Percentiles rank a stretch among this genome's conserved stretches.
Evolutionary conservation across 2,113 vertebrate species (phyloP).

Genomic region (Onychostruthus taczanowskii): DNA sequence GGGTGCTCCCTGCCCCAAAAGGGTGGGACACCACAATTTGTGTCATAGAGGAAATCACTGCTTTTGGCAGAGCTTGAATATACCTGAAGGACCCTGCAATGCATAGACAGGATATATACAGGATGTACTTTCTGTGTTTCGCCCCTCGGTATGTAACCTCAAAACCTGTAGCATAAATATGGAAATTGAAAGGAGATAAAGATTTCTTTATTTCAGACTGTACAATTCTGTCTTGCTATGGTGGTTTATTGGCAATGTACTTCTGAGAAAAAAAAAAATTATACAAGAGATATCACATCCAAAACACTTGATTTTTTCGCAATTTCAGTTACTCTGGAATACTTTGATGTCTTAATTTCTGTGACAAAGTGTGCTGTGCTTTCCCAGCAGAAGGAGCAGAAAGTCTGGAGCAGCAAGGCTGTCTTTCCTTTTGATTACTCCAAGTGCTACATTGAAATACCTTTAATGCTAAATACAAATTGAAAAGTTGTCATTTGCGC

Average conservation of each 20-base stretch:
- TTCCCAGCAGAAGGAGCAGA: constrained; percentile 41
- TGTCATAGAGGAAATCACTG: not conserved
- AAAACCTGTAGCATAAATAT: not conserved
- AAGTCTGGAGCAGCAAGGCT: constrained; percentile 36
- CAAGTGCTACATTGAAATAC: not conserved
- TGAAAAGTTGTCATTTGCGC: not conserved
- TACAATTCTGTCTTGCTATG: not conserved
- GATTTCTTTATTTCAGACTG: not conserved
- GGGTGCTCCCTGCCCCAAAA: not conserved
- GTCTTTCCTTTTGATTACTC: constrained; percentile 15
- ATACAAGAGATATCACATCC: not conserved
- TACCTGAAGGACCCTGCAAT: not conserved
- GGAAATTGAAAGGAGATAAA: not conserved
- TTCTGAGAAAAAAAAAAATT: not conserved
- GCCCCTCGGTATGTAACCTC: not conserved
- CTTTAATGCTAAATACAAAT: not conserved
- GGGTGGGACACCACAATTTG: not conserved
- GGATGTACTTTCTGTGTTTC: not conserved
- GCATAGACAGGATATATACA: no score
- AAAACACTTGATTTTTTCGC: not conserved
- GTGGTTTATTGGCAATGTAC: not conserved
- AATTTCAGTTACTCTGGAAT: constrained; percentile 18
- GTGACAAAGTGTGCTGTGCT: constrained; percentile 18
- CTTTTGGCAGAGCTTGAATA: not conserved
- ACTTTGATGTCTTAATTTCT: constrained; percentile 58